These are phyloP conservation scores for Eleginops maclovinus DNA, from an alignment of 2,113 vertebrate species.

Conservation along the genomic window DNA sequence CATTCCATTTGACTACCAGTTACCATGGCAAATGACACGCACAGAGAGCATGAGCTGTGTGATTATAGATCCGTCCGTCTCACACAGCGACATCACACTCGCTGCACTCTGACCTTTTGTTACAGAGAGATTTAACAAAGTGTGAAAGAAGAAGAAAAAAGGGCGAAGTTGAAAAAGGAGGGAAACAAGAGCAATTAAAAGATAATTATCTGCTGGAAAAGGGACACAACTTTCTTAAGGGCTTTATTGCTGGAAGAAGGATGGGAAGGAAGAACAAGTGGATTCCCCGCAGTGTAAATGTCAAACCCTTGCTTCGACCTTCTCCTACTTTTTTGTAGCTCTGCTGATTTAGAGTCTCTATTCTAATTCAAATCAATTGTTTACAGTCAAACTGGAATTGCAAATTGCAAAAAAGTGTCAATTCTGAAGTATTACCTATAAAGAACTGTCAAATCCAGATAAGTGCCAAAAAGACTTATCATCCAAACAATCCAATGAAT, in stretches of 20 bases:
- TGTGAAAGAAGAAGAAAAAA: constrained; percentile 53
- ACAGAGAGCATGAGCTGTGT: constrained; percentile 53
- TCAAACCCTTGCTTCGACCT: constrained; percentile 60
- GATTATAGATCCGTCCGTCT: constrained; percentile 51
- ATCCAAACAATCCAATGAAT: neutral
- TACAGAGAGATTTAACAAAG: constrained; percentile 60
- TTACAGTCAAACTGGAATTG: neutral
- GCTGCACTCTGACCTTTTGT: constrained; percentile 61
- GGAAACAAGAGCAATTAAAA: constrained; percentile 73
- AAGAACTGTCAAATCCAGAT: neutral
- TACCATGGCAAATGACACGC: constrained; percentile 62
- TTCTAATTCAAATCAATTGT: constrained; percentile 14
- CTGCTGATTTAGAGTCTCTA: neutral
- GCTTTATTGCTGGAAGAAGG: constrained; percentile 21
- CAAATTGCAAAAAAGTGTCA: neutral
- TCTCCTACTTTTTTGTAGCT: constrained; percentile 26
- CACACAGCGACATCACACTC: constrained; percentile 13
- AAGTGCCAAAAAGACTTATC: neutral
- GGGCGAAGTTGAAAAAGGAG: constrained; percentile 37
- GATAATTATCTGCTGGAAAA: constrained; percentile 68
- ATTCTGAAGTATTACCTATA: neutral
- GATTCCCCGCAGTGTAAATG: constrained; percentile 66
- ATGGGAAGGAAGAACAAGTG: constrained; percentile 16
- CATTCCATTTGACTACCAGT: constrained; percentile 56
- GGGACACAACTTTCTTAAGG: constrained; percentile 40